Evolutionary conservation across 2,888 invertebrate genomes (phyloP).

Genomic region (Ceramica pisi): DNA sequence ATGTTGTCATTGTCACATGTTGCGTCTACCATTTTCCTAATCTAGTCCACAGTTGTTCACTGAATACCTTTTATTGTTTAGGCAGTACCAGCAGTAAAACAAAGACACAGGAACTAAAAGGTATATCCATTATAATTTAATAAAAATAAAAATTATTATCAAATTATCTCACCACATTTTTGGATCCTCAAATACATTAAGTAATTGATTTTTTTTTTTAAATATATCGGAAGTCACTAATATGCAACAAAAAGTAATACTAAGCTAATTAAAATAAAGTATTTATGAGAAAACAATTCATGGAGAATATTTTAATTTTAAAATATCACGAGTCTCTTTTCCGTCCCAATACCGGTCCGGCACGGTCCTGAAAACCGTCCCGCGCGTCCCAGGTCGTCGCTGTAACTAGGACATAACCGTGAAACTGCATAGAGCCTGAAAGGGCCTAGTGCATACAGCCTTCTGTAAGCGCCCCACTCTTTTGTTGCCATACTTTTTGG

Average conservation of each 20-base stretch:
- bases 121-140: neutral
- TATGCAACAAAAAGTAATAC: neutral
- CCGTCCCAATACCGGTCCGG: constrained; percentile 1
- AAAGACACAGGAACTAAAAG: neutral
- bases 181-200: neutral
- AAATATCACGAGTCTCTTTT: neutral
- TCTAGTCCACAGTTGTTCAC: neutral
- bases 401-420: constrained; percentile 45
- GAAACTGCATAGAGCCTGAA: constrained; percentile 33
- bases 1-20: constrained; percentile 31
- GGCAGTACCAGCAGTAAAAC: neutral
- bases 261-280: neutral
- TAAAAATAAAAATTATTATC: neutral
- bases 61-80: neutral
- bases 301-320: neutral
- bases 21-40: neutral
- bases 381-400: constrained; percentile 26
- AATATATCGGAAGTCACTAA: neutral
- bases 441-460: constrained; percentile 22
- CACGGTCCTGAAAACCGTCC: constrained; percentile 25
- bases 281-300: neutral
- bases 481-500: neutral
- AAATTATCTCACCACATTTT: neutral
- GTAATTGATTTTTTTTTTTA: neutral
- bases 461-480: neutral